Base-by-base conservation (phyloP, 2,113 vertebrate genomes). In the Halichoeres trimaculatus region DNA sequence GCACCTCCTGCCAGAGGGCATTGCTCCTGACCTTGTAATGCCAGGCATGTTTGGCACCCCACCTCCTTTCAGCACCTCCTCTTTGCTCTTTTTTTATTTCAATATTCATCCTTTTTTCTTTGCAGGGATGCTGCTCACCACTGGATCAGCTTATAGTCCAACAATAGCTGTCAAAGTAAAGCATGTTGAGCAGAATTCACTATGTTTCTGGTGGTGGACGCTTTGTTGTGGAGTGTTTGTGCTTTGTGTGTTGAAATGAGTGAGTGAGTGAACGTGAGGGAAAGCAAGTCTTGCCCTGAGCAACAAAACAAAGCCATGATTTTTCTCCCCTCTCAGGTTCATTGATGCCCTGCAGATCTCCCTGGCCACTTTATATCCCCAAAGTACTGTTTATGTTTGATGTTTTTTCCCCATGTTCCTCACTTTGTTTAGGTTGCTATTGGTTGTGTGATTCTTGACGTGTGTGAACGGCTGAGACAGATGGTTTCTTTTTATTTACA, bases 1-100 rank as follows among this genome's bases (percentile, higher is more conserved):
- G 73, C 40, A 30, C 78, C 53, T 83, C 65, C 59, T 74, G 78
- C 78, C 80, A 83, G 82, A 83, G 85, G 87, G 88, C 83, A 87
- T 70, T 26, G 70, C 61, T 78, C 59, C 82, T 89, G 89, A 89
- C 90, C 89, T 92, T 90, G 89, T 58, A 35, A 84, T 78, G 71
- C 84, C 82, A 79, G 80, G 63, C 81, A n/a, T 72, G 64, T 75
- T 80, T 70, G 83, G 83, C 78, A 76, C 61, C 72, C 81, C 40
- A 20, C 61, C 66, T 75, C 66, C 67, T 69, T 70, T 65, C 72
- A 58, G 59, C 52, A 78, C 51, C 75, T 70, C 70, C 73, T 81
- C 76, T 66, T 53, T 48, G 60, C 2, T 57, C 74, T 59, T 67
- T 60, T n/a, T 51, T 7, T 16, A 51, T 76, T 83, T 71, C 81